Base-by-base conservation (phyloP, 2,888 invertebrate species). In the Nomada hirtipes region DNA sequence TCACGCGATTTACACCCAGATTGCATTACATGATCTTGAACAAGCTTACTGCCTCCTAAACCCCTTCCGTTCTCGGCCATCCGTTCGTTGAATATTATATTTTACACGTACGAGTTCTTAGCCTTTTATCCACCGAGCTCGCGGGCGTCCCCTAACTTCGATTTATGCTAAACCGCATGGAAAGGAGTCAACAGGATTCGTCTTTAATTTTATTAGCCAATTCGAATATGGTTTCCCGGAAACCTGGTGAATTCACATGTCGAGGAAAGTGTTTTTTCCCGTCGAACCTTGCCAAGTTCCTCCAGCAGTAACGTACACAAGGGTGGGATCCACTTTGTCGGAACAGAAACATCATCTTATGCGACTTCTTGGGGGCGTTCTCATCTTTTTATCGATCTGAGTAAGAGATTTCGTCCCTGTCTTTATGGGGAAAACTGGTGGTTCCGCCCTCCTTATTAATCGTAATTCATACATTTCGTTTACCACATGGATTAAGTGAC, bases 1-100 rank as follows among this genome's bases (percentile, higher is more conserved):
- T 80, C 79, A 76, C 73, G 82, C 89, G 89, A 92, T 91, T 91
- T 91, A 91, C 89, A 88, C 88, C 85, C 85, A 88, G 90, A 91
- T 91, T 90, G 91, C 89, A 89, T 91, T 91, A 89, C 91, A 82
- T 78, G 86, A 88, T 88, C 91, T 89, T 86, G 80, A 90, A 90
- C 89, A 86, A 91, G 86, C 83, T 75, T 85, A 71, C 74, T 78
- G 76, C 82, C 47, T 20, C 4, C 10, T 2, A 2, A 36, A 11
- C 10, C 13, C 18, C 10, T n/a, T 44, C 53, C 11, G 20, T 15
- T 26, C 23, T 20, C 59, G n/a, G 26, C 29, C 11, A 4, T 2
- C n/a, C 69, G 55, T 29, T 61, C 29, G 29, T 57, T 29, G 79
- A 88, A 88, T 85, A 84, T 87, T 83, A 79, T 88, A 86, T 85